Evolutionary conservation across 2,113 vertebrate species (phyloP).

Genomic region (Condylura cristata): DNA sequence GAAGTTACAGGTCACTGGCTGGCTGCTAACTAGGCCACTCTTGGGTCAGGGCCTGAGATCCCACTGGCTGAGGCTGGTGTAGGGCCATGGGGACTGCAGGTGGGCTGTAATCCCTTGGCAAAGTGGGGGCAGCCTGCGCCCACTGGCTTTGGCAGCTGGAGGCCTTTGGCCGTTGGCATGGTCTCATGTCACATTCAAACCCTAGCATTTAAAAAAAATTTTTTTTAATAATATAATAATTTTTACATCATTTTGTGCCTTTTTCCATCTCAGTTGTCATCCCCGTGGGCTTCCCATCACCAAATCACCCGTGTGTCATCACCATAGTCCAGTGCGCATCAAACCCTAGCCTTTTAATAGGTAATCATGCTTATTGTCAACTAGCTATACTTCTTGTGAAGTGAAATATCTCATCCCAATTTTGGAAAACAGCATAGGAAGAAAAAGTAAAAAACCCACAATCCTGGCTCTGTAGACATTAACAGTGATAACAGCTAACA

Average conservation of each 20-base stretch:
- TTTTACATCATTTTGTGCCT: too few relatives aligned
- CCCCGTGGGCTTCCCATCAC: too few relatives aligned
- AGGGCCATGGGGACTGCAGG: neutral
- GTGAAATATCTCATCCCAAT: neutral
- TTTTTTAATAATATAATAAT: too few relatives aligned
- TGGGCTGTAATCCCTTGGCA: neutral
- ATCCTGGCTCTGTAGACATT: neutral
- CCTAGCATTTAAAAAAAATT: too few relatives aligned
- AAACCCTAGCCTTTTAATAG: neutral
- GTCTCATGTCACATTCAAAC: neutral
- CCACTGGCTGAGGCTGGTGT: neutral
- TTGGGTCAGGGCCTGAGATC: neutral
- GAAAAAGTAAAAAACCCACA: neutral
- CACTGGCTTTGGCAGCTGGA: neutral
- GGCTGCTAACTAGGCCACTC: neutral
- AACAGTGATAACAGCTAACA: neutral
- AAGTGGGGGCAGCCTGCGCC: too few relatives aligned
- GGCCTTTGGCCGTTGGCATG: neutral
- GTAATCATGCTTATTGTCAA: neutral
- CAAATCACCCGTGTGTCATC: too few relatives aligned
- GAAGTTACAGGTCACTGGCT: neutral
- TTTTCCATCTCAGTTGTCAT: too few relatives aligned
- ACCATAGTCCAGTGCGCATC: too few relatives aligned
- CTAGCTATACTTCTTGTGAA: neutral
- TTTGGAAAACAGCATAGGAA: conserved; percentile 23